Base-by-base conservation (phyloP, 2,797 vertebrate species). In the Anguilla obscura region DNA sequence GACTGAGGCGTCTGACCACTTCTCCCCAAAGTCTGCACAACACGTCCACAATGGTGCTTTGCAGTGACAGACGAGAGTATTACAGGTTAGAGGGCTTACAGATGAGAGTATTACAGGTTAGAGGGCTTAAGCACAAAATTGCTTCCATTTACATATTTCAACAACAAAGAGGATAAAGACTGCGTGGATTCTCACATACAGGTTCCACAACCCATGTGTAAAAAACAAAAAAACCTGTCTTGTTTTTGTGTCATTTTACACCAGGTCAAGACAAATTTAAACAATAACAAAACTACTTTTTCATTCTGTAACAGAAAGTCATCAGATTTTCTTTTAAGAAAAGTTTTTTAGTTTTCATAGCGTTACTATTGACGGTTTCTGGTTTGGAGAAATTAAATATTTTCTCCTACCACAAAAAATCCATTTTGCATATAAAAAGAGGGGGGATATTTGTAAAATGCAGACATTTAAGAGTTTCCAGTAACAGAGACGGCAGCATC, bases 311-410 rank as follows among this genome's bases (percentile, higher is more conserved):
- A 79, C 40, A 48, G 21, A 82, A n/a, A 50, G 24, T 21, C 21
- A 80, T 24, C 76, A 80, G 76, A 80, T 5, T 10, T 80, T 80
- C 76, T 79, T 24, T 21, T 40, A 40, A 21, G 40, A 24, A 79
- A 79, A 40, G 12, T 33, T 10, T 79, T 45, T 48, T 21, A 16
- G 21, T 48, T 80, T 40, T 18, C 76, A 24, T 16, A 80, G 58
- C 48, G 30, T 86, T 86, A 36, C 66, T 74, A 86, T 36, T 56
- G 50, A 76, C 14, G 8, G 50, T 58, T 40, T 48, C 33, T 86
- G 69, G 86, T 56, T 40, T 30, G 48, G 36, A 36, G 30, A n/a
- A 86, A 71, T 86, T 54, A 21, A 36, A 56, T 86, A 48, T 82
- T 24, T 82, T 82, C 1, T 50, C 79, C 16, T 12, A 82, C 79